These are phyloP conservation scores for Helarctos malayanus DNA, from an alignment of 2,797 vertebrate genomes.

Conservation along the genomic window DNA sequence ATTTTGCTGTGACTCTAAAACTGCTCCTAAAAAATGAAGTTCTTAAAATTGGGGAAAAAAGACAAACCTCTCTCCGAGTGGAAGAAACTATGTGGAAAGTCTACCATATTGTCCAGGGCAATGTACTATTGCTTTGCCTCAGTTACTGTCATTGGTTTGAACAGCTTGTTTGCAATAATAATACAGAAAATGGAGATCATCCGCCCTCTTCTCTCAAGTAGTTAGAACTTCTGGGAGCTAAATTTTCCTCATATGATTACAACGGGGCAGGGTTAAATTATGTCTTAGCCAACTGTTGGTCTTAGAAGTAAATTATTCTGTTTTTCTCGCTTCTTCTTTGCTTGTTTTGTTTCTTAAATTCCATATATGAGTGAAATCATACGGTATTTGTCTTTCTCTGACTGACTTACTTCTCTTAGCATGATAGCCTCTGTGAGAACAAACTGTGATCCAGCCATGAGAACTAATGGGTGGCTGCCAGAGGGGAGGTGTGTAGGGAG, in stretches of 20 bases:
- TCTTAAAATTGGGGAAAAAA: background rate
- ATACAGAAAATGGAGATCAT: background rate
- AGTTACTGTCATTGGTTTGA: background rate
- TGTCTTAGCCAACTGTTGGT: background rate
- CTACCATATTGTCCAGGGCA: background rate
- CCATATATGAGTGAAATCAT: background rate
- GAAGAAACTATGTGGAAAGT: background rate
- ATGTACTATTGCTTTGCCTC: background rate
- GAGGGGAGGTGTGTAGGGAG: background rate
- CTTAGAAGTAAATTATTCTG: constrained; percentile 18
- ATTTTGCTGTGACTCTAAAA: background rate
- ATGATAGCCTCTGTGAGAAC: background rate
- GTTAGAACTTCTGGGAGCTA: background rate
- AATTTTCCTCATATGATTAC: background rate
- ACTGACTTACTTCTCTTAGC: background rate
- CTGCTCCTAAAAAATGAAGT: background rate
- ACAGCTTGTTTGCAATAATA: background rate
- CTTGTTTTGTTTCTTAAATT: background rate
- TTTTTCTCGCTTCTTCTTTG: background rate
- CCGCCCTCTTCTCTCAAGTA: background rate
- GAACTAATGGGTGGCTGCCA: background rate
- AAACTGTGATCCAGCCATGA: background rate
- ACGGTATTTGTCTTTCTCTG: background rate
- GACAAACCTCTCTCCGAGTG: background rate
- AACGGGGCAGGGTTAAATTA: background rate